A percentile compares a stretch with the other conserved stretches of the same genome.
Conservation (phyloP, 2,888 invertebrate species). For the Agrilus biguttatus region DNA sequence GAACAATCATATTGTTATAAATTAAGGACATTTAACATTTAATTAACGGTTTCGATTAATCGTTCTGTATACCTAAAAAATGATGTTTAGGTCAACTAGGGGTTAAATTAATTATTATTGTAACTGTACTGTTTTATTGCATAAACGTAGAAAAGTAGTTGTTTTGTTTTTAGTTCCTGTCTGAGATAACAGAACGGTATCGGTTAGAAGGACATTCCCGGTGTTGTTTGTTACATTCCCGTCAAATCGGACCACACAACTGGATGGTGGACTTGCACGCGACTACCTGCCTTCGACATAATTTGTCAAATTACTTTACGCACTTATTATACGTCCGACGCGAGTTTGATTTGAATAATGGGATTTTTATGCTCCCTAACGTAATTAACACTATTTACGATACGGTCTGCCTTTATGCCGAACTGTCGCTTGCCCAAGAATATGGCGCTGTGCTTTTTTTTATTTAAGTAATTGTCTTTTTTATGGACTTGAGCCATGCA, state of each 20-base stretch:
- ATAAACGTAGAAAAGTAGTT: too few relatives aligned
- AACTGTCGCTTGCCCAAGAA: slow-evolving; percentile 4
- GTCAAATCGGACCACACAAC: slow-evolving; percentile 13
- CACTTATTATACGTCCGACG: slow-evolving; percentile 14
- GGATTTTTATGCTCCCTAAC: slow-evolving; percentile 16
- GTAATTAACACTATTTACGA: slow-evolving; percentile 15
- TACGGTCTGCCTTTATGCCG: slow-evolving; percentile 10
- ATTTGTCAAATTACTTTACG: slow-evolving; percentile 15
- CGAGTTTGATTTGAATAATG: slow-evolving; percentile 16
- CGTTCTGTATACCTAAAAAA: too few relatives aligned
- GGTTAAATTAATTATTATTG: too few relatives aligned
- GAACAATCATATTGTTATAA: too few relatives aligned
- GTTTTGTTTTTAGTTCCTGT: neutral
- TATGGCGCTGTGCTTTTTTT: too few relatives aligned
- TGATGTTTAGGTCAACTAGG: too few relatives aligned
- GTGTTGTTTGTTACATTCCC: neutral
- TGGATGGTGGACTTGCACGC: slow-evolving; percentile 12
- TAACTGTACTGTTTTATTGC: too few relatives aligned
- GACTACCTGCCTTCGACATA: slow-evolving; percentile 10
- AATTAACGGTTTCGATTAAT: too few relatives aligned
- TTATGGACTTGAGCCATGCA: too few relatives aligned
- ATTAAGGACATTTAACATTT: too few relatives aligned
- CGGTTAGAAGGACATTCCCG: neutral
- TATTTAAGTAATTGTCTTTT: too few relatives aligned
- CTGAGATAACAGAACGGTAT: too few relatives aligned